These are phyloP conservation scores for Holacanthella duospinosa DNA, from an alignment of 2,888 invertebrate genomes.

Conservation along the genomic window DNA sequence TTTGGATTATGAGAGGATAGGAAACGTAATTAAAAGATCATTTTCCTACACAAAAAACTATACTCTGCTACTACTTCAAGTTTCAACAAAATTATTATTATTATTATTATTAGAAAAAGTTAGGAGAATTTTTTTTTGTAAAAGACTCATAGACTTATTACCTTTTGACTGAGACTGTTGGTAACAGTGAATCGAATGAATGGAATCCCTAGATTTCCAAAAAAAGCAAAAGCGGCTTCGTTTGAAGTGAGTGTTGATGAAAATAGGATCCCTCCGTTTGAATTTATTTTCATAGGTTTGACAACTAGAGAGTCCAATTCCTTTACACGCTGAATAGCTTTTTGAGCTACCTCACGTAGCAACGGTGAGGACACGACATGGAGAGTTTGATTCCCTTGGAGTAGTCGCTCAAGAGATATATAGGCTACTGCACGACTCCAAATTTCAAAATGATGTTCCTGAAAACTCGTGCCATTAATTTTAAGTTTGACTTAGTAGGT, in stretches of 20 bases:
- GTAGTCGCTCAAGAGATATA: conserved; percentile 31
- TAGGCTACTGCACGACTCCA: conserved; percentile 33
- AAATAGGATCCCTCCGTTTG: conserved; percentile 22
- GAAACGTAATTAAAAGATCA: not conserved
- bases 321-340: conserved; percentile 31
- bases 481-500: not conserved
- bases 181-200: conserved; percentile 29
- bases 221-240: conserved; percentile 35
- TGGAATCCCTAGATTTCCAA: conserved; percentile 35
- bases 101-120: no score
- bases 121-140: not conserved
- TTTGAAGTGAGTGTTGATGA: conserved; percentile 30
- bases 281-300: not conserved
- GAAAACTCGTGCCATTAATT: not conserved
- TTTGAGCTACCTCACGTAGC: conserved; percentile 30
- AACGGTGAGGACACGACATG: conserved; percentile 34
- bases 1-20: not conserved
- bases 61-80: no score
- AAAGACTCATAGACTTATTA: not conserved
- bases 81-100: no score
- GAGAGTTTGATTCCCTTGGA: conserved; percentile 36
- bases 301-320: conserved; percentile 16
- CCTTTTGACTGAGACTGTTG: conserved; percentile 32
- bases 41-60: no score
- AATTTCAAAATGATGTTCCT: conserved; percentile 37